Percentiles rank a stretch among this genome's conserved stretches.
phyloP scores from a whole-genome alignment of 2,888 invertebrate species.

The Hyppa rectilinea region DNA sequence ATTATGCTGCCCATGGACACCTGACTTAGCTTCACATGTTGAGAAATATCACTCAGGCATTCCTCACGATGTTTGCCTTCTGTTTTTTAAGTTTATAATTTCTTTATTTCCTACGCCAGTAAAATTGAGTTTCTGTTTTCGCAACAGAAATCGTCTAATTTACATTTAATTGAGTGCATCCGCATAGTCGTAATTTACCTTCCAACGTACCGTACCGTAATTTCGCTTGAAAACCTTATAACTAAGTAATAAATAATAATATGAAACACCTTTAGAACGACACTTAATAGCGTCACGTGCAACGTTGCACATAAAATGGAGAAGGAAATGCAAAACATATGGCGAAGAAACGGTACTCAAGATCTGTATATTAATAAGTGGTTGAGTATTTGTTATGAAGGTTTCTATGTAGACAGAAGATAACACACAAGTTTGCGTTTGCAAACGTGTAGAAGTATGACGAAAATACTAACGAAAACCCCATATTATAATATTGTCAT shows the following conservation, averaged over 20 bases:
- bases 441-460: background rate
- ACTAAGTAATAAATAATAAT: conserved; percentile 30
- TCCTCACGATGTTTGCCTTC: no score
- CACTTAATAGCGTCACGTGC: conserved; percentile 26
- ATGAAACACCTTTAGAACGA: conserved; percentile 19
- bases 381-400: conserved; percentile 8
- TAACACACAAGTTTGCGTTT: background rate
- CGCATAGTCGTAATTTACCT: conserved; percentile 3
- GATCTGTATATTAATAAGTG: background rate
- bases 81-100: background rate
- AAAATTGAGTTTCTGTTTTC: background rate
- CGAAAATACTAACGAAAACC: no score
- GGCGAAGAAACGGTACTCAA: conserved; percentile 5
- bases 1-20: no score
- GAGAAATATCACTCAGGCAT: no score
- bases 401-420: background rate
- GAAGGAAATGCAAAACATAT: conserved; percentile 12
- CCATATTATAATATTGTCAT: no score
- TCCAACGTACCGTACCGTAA: background rate
- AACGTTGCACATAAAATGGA: conserved; percentile 22
- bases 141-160: background rate
- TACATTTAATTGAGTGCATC: background rate
- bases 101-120: background rate
- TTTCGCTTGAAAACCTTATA: conserved; percentile 2
- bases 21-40: no score